A percentile compares a stretch with the other conserved stretches of the same genome.
These are phyloP conservation scores for Sinocyclocheilus grahami DNA, from an alignment of 2,113 vertebrate genomes.

Conservation along the genomic window DNA sequence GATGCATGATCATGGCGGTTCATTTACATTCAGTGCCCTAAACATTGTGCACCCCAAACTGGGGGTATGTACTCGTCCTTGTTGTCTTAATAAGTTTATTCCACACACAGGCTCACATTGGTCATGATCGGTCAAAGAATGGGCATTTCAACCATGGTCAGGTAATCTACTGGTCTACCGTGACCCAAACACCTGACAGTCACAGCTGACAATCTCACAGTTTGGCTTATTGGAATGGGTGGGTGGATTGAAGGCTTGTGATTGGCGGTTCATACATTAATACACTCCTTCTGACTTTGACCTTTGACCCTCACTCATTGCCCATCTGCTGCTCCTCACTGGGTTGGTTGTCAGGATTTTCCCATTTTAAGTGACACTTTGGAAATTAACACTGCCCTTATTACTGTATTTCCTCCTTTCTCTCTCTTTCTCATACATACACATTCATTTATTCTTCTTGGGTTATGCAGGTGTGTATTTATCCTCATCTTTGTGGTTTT, in stretches of 20 bases:
- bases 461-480: conserved; percentile 47
- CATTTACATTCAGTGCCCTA: background rate
- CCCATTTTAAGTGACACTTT: conserved; percentile 36
- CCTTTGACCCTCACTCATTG: background rate
- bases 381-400: conserved; percentile 46
- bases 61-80: conserved; percentile 34
- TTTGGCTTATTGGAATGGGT: conserved; percentile 49
- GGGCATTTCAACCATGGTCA: conserved; percentile 77
- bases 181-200: conserved; percentile 55
- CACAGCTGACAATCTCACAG: conserved; percentile 37
- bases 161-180: conserved; percentile 69
- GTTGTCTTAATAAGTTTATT: conserved; percentile 76
- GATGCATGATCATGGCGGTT: background rate
- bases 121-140: conserved; percentile 71
- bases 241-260: conserved; percentile 31
- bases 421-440: conserved; percentile 61
- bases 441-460: conserved; percentile 9
- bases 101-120: conserved; percentile 74
- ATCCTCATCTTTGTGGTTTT: conserved; percentile 61
- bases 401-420: conserved; percentile 34
- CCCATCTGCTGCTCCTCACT: background rate
- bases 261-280: conserved; percentile 25
- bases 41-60: background rate
- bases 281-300: background rate
- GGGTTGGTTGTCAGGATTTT: conserved; percentile 40